Conservation (phyloP, 1,140 invertebrate species). For the Cherax destructor region DNA sequence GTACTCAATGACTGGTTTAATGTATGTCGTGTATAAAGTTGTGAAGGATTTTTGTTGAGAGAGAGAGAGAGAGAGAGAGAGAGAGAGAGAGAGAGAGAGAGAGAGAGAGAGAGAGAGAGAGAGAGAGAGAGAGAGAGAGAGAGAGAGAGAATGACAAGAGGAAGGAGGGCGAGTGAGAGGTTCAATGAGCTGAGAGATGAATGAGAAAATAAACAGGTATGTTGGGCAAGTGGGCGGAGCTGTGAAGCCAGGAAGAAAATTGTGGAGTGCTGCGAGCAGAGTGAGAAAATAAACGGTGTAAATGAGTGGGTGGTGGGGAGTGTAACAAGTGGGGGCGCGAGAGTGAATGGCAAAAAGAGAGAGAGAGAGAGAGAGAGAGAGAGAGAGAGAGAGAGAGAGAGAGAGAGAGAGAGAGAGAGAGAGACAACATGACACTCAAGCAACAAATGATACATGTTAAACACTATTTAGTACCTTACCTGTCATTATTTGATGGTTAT, state of each 20-base stretch:
- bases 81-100: not conserved
- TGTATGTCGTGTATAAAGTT: no score
- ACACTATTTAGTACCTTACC: no score
- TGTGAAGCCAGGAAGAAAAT: not conserved
- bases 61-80: not conserved
- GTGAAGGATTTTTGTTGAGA: no score
- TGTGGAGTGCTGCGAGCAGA: not conserved
- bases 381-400: no score
- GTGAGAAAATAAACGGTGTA: not conserved
- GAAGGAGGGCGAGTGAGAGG: conserved; percentile 3
- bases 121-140: not conserved
- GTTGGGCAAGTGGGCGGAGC: not conserved
- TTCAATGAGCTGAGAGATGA: not conserved
- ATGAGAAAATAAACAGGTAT: not conserved
- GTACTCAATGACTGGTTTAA: no score
- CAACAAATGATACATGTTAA: no score
- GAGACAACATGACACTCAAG: no score
- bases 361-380: no score
- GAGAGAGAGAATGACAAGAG: not conserved
- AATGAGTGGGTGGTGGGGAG: not conserved
- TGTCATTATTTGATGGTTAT: no score
- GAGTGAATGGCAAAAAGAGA: no score
- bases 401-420: no score
- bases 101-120: not conserved
- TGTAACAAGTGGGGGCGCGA: no score